Evolutionary conservation across 1,140 invertebrate species (phyloP).

Genomic region (Berghia stephanieae): DNA sequence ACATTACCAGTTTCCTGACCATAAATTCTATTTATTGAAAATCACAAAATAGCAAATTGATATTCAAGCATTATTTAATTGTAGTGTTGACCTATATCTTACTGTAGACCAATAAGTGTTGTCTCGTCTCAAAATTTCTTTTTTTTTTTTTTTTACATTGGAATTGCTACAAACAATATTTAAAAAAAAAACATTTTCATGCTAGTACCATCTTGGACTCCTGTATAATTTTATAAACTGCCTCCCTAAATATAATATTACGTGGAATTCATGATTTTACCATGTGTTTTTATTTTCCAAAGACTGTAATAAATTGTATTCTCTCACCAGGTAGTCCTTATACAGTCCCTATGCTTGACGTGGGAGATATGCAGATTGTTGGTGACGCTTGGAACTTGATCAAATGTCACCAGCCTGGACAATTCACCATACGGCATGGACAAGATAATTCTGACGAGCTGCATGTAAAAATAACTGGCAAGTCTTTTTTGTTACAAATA

Average conservation of each 20-base stretch:
- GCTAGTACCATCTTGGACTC: too few relatives aligned
- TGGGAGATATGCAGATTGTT: constrained; percentile 46
- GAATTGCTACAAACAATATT: too few relatives aligned
- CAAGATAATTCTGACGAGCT: constrained; percentile 75
- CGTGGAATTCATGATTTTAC: neutral
- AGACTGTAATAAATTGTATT: too few relatives aligned
- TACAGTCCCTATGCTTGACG: constrained; percentile 57
- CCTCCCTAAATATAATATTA: neutral
- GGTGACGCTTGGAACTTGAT: constrained; percentile 69
- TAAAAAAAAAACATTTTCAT: too few relatives aligned
- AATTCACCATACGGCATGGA: constrained; percentile 84
- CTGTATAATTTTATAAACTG: neutral
- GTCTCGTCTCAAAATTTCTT: neutral
- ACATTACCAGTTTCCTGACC: too few relatives aligned
- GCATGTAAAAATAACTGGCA: constrained; percentile 74
- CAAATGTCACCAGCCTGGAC: constrained; percentile 84
- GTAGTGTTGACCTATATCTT: too few relatives aligned
- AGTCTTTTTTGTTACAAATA: neutral
- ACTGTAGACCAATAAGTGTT: too few relatives aligned
- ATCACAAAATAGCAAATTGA: too few relatives aligned
- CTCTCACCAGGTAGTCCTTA: constrained; percentile 59
- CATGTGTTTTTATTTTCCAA: too few relatives aligned
- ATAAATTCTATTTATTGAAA: too few relatives aligned
- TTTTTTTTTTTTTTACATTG: constrained; percentile 14
- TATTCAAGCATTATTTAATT: too few relatives aligned